Evolutionary conservation across 1,140 invertebrate genomes (phyloP), one percentile per base, ranked within the genome.

Genomic region (Ericerus pela): DNA sequence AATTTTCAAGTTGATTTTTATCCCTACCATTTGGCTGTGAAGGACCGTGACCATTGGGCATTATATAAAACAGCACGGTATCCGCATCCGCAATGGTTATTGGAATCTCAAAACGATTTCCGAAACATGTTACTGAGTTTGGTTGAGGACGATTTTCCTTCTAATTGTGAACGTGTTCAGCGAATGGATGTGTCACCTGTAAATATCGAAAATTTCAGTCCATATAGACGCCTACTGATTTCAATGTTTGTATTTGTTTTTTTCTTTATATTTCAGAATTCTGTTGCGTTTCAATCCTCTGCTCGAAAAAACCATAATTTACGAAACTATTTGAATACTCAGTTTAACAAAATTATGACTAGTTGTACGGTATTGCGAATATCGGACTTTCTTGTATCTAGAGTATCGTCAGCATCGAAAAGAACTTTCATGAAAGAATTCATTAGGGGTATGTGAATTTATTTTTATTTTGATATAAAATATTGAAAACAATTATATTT

Each of bases 1-100:
- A 78, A 84, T 67, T 83, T 98, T 66, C 84, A 92, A 68, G 73
- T 97, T 10, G 95, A 98, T 70, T 88, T 92, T 67, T 99, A 98
- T 74, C 95, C 95, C 0, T 97, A 95, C 74, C 91, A 96, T 70
- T 78, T 91, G 63, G 90, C 92, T 56, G 79, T 82, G 65, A 80
- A 82, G 10, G 85, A 86, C 68, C 75, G 90, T 60, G 80, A 83
- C 61, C 86, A 91, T 69, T 98, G 92, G 93, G 78, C 84, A 18
- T 79, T 58, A 56, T 82, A 82, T 59, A 80, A 76, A 63, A 79
- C 81, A 63, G 74, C 74, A 55, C 73, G 75, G 6, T 78, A 78
- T 14, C 78, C 81, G 1, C 82, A 85, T 64, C 76, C 75, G 37
- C 78, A 84, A 57, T 88, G 85, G 85, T 68, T 86, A 30, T 76